Evolutionary conservation across 1,140 invertebrate genomes (phyloP), one percentile per base, ranked within the genome.

Genomic region (Antheraea mylitta): DNA sequence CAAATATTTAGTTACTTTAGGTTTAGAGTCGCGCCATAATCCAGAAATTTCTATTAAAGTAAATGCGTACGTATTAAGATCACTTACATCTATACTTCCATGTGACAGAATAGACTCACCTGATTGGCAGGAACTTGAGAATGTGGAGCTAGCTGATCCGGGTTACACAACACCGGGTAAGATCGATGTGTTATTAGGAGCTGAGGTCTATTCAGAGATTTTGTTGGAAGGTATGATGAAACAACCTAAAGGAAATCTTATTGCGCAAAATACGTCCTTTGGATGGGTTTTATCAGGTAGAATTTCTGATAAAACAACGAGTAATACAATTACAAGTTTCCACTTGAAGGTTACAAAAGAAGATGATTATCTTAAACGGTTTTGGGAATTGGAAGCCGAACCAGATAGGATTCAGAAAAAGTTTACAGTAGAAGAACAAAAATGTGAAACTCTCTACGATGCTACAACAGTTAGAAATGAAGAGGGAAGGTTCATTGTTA

Each of bases 81-180:
- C 16, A 16, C 19, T 75, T 8, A 75, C 71, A 2, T 67, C 70
- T 8, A 36, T 9, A 11, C 61, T 75, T 38, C 74, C 74, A 0
- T 30, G 58, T 18, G 6, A 42, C n/a, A 65, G 53, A 6, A n/a
- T 71, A n/a, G 16, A 58, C 13, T 9, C 18, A 42, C 11, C 62
- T 7, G 45, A 63, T 22, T 74, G 73, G 73, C 3, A 42, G 3
- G 36, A 22, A 13, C 18, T 64, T 16, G 58, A 66, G n/a, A 16
- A 60, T 48, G 18, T 71, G 48, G 13, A 2, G 45, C 30, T 76
- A 58, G 74, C 71, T 19, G 74, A 76, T 67, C 74, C 70, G 30
- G 3, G 36, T n/a, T 73, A 62, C 19, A 19, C 58, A n/a, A 67
- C 30, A 1, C 66, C 74, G 11, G 66, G 42, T 42, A 67, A 60